phyloP scores from a whole-genome alignment of 92 coral and sea anemone species.

The Epizoanthus scotinus region DNA sequence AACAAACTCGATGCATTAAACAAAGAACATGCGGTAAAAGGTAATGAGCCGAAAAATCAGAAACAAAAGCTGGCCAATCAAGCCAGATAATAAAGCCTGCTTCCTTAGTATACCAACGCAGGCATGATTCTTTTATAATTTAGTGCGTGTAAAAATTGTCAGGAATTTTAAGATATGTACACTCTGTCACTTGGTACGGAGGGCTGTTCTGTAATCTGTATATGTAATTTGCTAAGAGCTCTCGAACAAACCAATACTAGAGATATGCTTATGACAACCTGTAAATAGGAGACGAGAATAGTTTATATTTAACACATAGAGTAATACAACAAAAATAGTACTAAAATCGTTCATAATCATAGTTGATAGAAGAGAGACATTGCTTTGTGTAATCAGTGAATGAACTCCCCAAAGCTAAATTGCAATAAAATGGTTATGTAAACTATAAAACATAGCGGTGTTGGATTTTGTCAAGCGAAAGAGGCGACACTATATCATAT shows the following conservation, averaged over 20 bases:
- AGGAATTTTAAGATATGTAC: background rate
- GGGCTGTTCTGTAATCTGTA: too few relatives aligned
- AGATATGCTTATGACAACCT: background rate
- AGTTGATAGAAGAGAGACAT: background rate
- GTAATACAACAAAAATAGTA: background rate
- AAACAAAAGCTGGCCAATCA: background rate
- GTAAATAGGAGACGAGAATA: background rate
- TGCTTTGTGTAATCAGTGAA: background rate
- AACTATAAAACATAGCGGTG: background rate
- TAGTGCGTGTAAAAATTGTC: background rate
- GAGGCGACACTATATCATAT: background rate
- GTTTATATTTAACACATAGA: background rate
- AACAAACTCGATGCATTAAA: background rate
- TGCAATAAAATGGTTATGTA: background rate
- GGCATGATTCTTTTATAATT: background rate
- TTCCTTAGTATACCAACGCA: background rate
- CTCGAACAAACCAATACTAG: background rate
- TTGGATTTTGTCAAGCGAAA: background rate
- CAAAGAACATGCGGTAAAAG: background rate
- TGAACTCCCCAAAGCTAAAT: background rate
- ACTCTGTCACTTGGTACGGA: slow-evolving; percentile 3
- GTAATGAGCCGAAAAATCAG: slow-evolving; percentile 9
- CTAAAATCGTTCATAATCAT: background rate
- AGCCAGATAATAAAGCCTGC: background rate
- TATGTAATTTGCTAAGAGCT: slow-evolving; percentile 27